Evolutionary conservation across 2,888 invertebrate species (phyloP).

Genomic region (Tridacna crocea): DNA sequence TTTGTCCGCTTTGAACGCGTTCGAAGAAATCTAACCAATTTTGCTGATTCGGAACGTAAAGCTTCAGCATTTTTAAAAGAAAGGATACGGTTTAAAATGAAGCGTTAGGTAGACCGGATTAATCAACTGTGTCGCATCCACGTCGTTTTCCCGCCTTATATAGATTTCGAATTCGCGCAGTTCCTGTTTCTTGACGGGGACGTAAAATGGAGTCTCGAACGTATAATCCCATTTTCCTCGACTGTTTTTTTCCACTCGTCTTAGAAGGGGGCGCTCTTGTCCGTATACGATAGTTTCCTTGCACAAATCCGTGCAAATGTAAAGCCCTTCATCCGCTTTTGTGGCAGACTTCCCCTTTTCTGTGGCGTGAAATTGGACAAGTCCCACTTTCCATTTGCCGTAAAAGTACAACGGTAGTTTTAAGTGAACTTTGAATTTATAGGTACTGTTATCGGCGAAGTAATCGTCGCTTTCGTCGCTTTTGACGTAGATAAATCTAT

Average conservation of each 20-base stretch:
- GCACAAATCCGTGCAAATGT: slow-evolving; percentile 34
- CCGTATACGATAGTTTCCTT: slow-evolving; percentile 32
- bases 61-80: slow-evolving; percentile 30
- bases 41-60: slow-evolving; percentile 51
- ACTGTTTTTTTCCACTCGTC: slow-evolving; percentile 23
- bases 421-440: slow-evolving; percentile 36
- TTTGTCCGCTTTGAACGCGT: slow-evolving; percentile 29
- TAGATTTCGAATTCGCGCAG: slow-evolving; percentile 29
- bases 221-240: slow-evolving; percentile 34
- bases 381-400: slow-evolving; percentile 36
- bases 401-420: slow-evolving; percentile 27
- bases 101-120: slow-evolving; percentile 34
- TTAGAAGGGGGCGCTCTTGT: slow-evolving; percentile 21
- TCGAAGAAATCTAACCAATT: slow-evolving; percentile 42
- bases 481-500: slow-evolving; percentile 35
- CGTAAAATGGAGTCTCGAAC: slow-evolving; percentile 18
- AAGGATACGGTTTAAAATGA: slow-evolving; percentile 41
- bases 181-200: slow-evolving; percentile 26
- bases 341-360: slow-evolving; percentile 28
- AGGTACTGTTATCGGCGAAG: slow-evolving; percentile 24
- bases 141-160: slow-evolving; percentile 27
- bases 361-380: slow-evolving; percentile 33
- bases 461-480: slow-evolving; percentile 36
- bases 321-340: slow-evolving; percentile 25
- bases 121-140: slow-evolving; percentile 20